phyloP scores from a whole-genome alignment of 2,888 invertebrate species.

The Urechis unicinctus region DNA sequence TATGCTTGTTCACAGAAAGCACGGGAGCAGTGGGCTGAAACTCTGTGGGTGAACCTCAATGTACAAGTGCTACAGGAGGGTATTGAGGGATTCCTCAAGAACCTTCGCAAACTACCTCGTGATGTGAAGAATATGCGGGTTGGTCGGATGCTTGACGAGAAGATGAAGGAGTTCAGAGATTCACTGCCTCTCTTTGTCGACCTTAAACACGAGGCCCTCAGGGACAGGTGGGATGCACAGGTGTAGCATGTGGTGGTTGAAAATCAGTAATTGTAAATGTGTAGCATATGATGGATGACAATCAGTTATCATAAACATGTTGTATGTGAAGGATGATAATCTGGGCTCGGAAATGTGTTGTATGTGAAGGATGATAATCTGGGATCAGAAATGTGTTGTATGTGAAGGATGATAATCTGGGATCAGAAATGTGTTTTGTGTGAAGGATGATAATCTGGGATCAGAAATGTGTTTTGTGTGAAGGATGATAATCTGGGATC shows the following conservation, averaged over 20 bases:
- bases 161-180: slow-evolving; percentile 81
- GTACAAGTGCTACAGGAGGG: slow-evolving; percentile 77
- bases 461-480: too few relatives aligned
- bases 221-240: slow-evolving; percentile 56
- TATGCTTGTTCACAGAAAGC: slow-evolving; percentile 54
- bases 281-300: too few relatives aligned
- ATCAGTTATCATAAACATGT: too few relatives aligned
- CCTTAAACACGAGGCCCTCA: slow-evolving; percentile 81
- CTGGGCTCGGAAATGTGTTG: too few relatives aligned
- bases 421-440: too few relatives aligned
- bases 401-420: too few relatives aligned
- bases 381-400: too few relatives aligned
- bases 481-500: too few relatives aligned
- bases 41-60: slow-evolving; percentile 80
- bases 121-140: slow-evolving; percentile 57
- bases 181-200: slow-evolving; percentile 84
- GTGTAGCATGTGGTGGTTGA: not conserved
- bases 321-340: too few relatives aligned
- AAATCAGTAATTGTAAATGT: not conserved
- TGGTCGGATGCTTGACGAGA: slow-evolving; percentile 67
- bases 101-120: slow-evolving; percentile 70
- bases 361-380: too few relatives aligned
- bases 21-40: slow-evolving; percentile 76
- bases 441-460: too few relatives aligned
- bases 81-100: slow-evolving; percentile 75